These are phyloP conservation scores for Willisornis vidua DNA, from an alignment of 2,113 vertebrate species.

Conservation along the genomic window DNA sequence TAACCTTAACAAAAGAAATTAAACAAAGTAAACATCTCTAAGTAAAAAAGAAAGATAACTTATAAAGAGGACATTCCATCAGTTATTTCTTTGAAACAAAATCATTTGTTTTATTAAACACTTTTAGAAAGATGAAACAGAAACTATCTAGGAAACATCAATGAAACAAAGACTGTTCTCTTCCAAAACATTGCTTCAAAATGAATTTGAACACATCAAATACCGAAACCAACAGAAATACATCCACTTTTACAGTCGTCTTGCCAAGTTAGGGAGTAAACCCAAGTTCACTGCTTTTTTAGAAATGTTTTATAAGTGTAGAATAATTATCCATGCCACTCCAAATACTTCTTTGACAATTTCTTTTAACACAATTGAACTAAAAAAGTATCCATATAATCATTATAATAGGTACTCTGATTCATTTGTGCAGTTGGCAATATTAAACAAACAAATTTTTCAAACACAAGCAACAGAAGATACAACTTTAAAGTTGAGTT, in stretches of 20 bases:
- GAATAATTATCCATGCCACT: not conserved
- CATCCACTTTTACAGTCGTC: not conserved
- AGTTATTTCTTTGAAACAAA: not conserved
- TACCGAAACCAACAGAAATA: not conserved
- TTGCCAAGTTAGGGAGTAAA: not conserved
- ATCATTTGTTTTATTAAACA: not conserved
- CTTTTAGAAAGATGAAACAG: not conserved
- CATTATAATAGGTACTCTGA: not conserved
- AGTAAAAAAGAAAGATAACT: not conserved
- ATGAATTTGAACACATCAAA: not conserved
- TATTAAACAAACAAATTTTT: not conserved
- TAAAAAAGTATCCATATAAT: not conserved
- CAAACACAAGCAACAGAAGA: not conserved
- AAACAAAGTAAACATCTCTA: not conserved
- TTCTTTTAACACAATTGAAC: not conserved
- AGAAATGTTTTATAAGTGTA: not conserved
- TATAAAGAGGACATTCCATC: not conserved
- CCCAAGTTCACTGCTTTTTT: not conserved
- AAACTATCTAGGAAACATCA: not conserved
- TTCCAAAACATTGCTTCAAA: not conserved
- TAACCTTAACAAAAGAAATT: slow-evolving; percentile 80
- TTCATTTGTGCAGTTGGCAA: not conserved
- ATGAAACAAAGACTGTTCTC: not conserved
- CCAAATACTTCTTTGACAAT: not conserved
- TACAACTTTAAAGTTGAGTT: not conserved